A percentile compares a stretch with the other conserved stretches of the same genome.
Conservation (phyloP, 2,888 invertebrate genomes). For the Tolmerus cingulatus region DNA sequence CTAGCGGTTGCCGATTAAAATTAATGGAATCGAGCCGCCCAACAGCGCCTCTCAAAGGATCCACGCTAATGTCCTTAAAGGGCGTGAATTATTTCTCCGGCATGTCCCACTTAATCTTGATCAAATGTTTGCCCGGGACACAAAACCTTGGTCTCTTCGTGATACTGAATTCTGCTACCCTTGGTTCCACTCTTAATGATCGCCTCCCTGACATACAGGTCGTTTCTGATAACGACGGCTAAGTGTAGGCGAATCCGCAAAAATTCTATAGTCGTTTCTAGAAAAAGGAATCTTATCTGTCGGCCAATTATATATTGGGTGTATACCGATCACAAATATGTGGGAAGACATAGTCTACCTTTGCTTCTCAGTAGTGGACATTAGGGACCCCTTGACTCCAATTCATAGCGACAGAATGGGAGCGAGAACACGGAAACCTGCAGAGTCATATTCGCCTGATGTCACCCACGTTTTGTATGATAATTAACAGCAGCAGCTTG, state of each 20-base stretch:
- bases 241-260: not conserved
- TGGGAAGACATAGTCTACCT: not conserved
- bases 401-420: not conserved
- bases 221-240: not conserved
- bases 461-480: not conserved
- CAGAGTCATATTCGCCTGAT: not conserved
- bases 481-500: not conserved
- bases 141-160: not conserved
- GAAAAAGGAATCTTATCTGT: not conserved
- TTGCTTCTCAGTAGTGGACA: not conserved
- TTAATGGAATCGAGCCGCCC: not conserved
- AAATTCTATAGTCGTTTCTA: not conserved
- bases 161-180: not conserved
- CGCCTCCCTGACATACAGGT: not conserved
- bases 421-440: not conserved
- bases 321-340: not conserved
- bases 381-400: not conserved
- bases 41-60: not conserved
- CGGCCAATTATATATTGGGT: not conserved
- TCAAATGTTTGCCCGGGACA: conserved; percentile 4
- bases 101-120: conserved; percentile 19
- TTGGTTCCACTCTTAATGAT: not conserved
- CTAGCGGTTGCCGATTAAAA: conserved; percentile 1
- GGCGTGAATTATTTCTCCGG: conserved; percentile 16
- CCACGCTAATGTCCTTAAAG: not conserved